These are phyloP conservation scores for Falco biarmicus DNA, from an alignment of 2,797 vertebrate species.

Conservation along the genomic window DNA sequence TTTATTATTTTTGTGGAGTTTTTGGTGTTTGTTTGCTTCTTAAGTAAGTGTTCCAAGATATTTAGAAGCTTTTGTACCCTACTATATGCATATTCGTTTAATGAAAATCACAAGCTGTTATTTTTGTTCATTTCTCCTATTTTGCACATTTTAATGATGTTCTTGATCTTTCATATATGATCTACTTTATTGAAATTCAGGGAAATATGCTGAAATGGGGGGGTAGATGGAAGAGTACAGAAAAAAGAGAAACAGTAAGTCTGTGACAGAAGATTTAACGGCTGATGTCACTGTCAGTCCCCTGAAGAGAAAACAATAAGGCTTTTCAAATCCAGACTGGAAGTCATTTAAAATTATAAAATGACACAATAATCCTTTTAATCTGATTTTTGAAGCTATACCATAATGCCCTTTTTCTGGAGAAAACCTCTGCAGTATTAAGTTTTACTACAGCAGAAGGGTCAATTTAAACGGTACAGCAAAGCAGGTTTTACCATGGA, in stretches of 20 bases:
- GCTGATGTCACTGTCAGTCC: neutral
- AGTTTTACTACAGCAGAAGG: slow-evolving; percentile 29
- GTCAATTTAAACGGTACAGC: neutral
- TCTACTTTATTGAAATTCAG: neutral
- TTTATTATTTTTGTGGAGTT: neutral
- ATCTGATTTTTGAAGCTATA: slow-evolving; percentile 51
- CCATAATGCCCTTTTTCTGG: neutral
- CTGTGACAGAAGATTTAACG: neutral
- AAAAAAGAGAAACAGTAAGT: neutral
- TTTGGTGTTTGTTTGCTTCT: neutral
- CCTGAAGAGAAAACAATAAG: slow-evolving; percentile 4
- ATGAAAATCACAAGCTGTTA: neutral
- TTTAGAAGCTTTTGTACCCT: neutral
- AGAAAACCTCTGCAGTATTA: neutral
- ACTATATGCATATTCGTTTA: neutral
- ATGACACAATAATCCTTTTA: slow-evolving; percentile 35
- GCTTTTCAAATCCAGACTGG: slow-evolving; percentile 32
- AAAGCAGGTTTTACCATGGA: slow-evolving; percentile 1
- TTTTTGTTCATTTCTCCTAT: neutral
- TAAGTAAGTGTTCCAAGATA: neutral
- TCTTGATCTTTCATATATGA: neutral
- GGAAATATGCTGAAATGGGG: neutral
- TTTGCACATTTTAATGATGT: neutral
- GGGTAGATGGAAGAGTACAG: neutral
- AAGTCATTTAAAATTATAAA: slow-evolving; percentile 55